Conservation (phyloP, 2,113 vertebrate genomes). For the Pteruthius melanotis region DNA sequence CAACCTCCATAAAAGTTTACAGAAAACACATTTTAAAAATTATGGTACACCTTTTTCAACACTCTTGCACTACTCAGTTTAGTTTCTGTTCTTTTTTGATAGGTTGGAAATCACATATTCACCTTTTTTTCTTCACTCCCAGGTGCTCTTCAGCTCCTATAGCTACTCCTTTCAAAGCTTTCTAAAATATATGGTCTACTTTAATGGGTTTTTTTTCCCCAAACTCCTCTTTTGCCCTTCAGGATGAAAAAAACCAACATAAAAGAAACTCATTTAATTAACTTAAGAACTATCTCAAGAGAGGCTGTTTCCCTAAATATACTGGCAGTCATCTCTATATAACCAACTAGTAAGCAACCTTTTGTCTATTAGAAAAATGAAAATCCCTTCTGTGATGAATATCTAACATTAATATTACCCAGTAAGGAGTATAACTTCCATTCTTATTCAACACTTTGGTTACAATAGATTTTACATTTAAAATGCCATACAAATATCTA, state of each 20-base stretch:
- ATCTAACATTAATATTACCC: background rate
- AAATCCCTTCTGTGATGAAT: background rate
- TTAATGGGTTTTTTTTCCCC: rapidly evolving
- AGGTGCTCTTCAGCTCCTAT: background rate
- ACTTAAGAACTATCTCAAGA: background rate
- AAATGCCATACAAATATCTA: background rate
- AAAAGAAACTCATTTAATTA: background rate
- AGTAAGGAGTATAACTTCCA: background rate
- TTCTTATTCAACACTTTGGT: background rate
- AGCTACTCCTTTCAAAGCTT: background rate
- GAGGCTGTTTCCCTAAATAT: background rate
- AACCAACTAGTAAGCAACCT: background rate
- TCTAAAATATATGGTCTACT: background rate
- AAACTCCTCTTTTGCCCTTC: background rate
- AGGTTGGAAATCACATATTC: background rate
- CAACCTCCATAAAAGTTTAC: background rate
- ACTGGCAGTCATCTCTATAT: background rate
- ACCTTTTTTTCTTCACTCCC: background rate
- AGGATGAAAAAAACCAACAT: background rate
- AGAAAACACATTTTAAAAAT: background rate
- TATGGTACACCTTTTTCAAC: background rate
- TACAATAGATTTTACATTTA: background rate
- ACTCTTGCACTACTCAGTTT: background rate
- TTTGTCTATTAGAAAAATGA: background rate
- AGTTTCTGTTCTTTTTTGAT: background rate